Percentiles rank a stretch among this genome's conserved stretches.
Conservation (phyloP, 2,888 invertebrate species). For the Watsonalla cultraria region DNA sequence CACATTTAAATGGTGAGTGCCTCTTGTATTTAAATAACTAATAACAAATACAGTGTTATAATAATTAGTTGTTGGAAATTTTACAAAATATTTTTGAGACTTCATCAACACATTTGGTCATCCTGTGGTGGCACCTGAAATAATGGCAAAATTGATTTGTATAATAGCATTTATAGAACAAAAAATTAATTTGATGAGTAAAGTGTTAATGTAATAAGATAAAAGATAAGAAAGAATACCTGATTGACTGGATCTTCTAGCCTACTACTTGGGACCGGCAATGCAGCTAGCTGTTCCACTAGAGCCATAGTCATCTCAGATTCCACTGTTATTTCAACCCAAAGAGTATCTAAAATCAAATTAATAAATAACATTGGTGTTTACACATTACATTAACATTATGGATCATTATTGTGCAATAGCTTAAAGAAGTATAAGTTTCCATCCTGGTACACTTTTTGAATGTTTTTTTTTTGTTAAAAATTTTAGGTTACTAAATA, state of each 20-base stretch:
- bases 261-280: constrained; percentile 68
- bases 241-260: constrained; percentile 50
- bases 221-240: constrained; percentile 26
- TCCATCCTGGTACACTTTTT: no score
- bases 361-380: not conserved
- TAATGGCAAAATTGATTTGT: not conserved
- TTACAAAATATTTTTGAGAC: constrained; percentile 25
- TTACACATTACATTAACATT: no score
- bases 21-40: not conserved
- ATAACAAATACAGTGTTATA: constrained; percentile 3
- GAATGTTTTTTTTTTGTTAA: no score
- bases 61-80: constrained; percentile 18
- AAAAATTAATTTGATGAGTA: constrained; percentile 1
- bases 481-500: no score
- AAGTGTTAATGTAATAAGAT: constrained; percentile 3
- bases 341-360: constrained; percentile 83
- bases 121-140: constrained; percentile 73
- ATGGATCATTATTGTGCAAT: no score
- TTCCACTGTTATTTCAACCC: constrained; percentile 89
- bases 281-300: constrained; percentile 84
- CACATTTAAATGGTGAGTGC: not conserved
- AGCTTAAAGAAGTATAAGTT: no score
- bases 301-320: constrained; percentile 89
- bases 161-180: no score
- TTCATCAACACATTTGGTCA: constrained; percentile 71